Evolutionary conservation across 2,797 vertebrate species (phyloP).

Genomic region (Rhinella marina): DNA sequence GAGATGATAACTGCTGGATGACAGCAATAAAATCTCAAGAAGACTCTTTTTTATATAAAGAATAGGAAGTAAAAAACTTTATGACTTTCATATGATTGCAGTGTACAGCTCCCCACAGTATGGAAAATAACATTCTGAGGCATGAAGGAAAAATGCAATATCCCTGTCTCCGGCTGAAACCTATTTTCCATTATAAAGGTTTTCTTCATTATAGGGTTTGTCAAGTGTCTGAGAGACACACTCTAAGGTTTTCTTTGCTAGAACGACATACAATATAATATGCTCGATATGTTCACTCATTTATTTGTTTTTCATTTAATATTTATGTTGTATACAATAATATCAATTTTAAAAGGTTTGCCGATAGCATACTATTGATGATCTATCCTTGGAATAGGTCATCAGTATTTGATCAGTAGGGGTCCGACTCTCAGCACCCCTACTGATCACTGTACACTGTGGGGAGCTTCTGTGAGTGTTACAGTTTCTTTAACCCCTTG

Average conservation of each 20-base stretch:
- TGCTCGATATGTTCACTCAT: background rate
- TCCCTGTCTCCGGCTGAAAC: constrained; percentile 30
- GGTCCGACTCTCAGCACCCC: too few relatives aligned
- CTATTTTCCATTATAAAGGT: constrained; percentile 50
- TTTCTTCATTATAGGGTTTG: constrained; percentile 52
- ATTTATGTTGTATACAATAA: background rate
- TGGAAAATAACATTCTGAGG: constrained; percentile 54
- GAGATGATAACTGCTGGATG: constrained; percentile 52
- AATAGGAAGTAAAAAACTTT: constrained; percentile 40
- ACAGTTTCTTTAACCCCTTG: too few relatives aligned
- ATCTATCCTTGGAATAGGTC: too few relatives aligned
- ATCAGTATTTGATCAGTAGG: too few relatives aligned
- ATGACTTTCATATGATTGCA: constrained; percentile 49
- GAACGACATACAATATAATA: background rate
- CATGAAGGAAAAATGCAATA: constrained; percentile 56
- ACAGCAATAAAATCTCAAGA: constrained; percentile 57
- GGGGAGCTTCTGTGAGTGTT: too few relatives aligned
- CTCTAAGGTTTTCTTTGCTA: constrained; percentile 19
- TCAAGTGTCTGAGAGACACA: constrained; percentile 28
- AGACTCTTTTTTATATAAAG: constrained; percentile 48
- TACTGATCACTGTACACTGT: too few relatives aligned
- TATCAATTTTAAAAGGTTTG: background rate
- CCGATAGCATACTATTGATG: too few relatives aligned
- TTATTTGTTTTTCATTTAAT: background rate
- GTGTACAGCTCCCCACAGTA: constrained; percentile 52